A percentile compares a stretch with the other conserved stretches of the same genome.
Evolutionary conservation across 1,140 invertebrate genomes (phyloP).

Genomic region (Gyrodactylus bullatarudis): DNA sequence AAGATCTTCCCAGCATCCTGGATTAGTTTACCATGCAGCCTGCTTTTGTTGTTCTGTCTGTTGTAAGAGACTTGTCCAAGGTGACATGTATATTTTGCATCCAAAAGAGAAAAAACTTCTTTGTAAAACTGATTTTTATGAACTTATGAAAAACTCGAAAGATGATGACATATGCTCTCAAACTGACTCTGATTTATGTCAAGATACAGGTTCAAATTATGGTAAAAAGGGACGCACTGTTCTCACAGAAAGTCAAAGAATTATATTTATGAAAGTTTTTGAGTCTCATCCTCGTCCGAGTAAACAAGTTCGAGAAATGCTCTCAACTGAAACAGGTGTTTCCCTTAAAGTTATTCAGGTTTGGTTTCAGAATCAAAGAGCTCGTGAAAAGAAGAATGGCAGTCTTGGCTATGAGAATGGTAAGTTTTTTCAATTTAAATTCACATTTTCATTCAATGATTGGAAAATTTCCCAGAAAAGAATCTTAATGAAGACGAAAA

Average conservation of each 20-base stretch:
- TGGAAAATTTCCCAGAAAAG: too few relatives aligned
- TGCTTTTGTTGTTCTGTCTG: not conserved
- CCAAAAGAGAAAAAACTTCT: not conserved
- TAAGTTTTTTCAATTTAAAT: too few relatives aligned
- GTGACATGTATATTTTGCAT: not conserved
- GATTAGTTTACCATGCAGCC: not conserved
- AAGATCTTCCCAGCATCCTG: not conserved
- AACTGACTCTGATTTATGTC: not conserved
- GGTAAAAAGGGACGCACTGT: not conserved
- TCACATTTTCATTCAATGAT: too few relatives aligned
- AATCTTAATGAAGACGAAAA: too few relatives aligned
- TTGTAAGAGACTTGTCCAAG: not conserved
- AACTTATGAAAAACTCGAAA: not conserved
- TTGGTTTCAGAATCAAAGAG: constrained; percentile 87
- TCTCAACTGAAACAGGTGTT: constrained; percentile 78
- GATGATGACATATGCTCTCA: not conserved
- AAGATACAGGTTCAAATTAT: not conserved
- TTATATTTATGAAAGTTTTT: not conserved
- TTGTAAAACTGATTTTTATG: not conserved
- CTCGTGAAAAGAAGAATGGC: constrained; percentile 38
- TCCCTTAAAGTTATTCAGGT: constrained; percentile 88
- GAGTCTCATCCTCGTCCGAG: not conserved
- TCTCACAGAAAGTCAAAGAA: not conserved
- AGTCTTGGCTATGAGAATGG: not conserved
- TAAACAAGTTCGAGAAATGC: constrained; percentile 34